Conservation (phyloP, 2,888 invertebrate genomes). For the Harpalus rufipes region DNA sequence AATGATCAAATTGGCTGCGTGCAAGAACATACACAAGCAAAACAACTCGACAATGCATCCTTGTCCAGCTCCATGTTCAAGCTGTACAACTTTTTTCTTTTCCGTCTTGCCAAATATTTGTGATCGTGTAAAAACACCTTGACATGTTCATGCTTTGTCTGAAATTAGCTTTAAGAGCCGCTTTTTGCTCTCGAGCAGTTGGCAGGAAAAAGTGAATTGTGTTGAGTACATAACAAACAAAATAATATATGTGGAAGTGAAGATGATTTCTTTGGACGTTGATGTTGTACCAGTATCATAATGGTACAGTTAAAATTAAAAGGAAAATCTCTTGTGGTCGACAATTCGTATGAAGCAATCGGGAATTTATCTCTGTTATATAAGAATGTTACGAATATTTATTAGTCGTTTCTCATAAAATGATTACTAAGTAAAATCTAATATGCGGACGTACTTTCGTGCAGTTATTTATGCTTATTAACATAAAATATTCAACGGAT, state of each 20-base stretch:
- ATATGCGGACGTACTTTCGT: background rate
- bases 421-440: background rate
- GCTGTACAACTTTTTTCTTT: constrained; percentile 44
- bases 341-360: constrained; percentile 20
- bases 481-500: no score
- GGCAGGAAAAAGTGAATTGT: constrained; percentile 40
- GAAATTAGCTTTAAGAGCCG: constrained; percentile 35
- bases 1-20: constrained; percentile 49
- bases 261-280: background rate
- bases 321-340: constrained; percentile 16
- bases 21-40: constrained; percentile 27
- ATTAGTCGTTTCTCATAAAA: background rate
- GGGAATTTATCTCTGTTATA: background rate
- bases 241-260: constrained; percentile 17
- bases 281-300: constrained; percentile 4
- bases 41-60: constrained; percentile 39
- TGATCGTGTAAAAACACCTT: constrained; percentile 29
- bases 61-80: constrained; percentile 10
- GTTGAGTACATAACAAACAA: constrained; percentile 3
- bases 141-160: constrained; percentile 43
- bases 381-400: background rate
- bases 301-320: constrained; percentile 8
- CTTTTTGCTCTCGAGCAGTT: constrained; percentile 1
- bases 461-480: no score
- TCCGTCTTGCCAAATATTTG: constrained; percentile 39